Evolutionary conservation across 92 coral and sea anemone genomes (phyloP).

Genomic region (Porites evermanni): DNA sequence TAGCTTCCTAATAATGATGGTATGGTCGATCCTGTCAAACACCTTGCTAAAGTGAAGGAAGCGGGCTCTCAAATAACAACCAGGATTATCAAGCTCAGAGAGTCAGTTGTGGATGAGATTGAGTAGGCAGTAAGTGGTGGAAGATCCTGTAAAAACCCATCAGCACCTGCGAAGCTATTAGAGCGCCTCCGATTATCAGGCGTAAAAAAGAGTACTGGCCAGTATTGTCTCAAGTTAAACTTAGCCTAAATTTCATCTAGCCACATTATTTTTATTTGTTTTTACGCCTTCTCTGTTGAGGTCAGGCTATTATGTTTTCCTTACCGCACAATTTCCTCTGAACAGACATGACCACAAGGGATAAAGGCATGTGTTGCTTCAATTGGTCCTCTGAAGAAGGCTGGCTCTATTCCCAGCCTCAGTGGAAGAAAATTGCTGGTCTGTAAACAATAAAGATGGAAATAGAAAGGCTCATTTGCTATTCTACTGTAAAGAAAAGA

Average conservation of each 20-base stretch:
- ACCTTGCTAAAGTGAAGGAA: too few species aligned
- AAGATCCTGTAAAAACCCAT: constrained; percentile 5
- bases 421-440: constrained; percentile 83
- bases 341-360: constrained; percentile 98
- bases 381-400: constrained; percentile 80
- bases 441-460: constrained; percentile 35
- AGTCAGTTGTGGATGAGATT: too few species aligned
- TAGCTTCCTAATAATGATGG: constrained; percentile 4
- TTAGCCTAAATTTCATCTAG: too few species aligned
- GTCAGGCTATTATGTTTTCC: neutral
- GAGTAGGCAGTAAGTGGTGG: constrained; percentile 20
- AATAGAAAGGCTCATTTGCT: neutral
- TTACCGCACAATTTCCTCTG: constrained; percentile 91
- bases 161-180: too few species aligned
- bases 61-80: too few species aligned
- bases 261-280: neutral
- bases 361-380: constrained; percentile 91
- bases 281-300: too few species aligned
- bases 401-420: constrained; percentile 86
- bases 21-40: too few species aligned
- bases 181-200: too few species aligned
- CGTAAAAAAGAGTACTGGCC: too few species aligned
- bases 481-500: too few species aligned
- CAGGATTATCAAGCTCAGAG: too few species aligned
- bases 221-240: too few species aligned